Conservation (phyloP, 1,140 invertebrate genomes). For the Drosophila nikananu region DNA sequence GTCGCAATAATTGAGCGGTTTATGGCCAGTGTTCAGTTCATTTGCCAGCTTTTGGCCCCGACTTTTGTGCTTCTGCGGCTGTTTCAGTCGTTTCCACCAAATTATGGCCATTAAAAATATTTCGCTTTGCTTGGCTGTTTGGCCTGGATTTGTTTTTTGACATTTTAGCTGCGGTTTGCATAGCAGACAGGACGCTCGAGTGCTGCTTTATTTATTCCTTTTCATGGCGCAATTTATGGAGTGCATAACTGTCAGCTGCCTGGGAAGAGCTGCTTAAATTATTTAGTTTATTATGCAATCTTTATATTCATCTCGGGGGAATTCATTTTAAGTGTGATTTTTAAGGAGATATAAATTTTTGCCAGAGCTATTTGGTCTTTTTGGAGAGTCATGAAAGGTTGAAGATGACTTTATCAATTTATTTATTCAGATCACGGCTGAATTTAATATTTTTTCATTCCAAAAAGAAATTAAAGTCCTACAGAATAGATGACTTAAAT, state of each 20-base stretch:
- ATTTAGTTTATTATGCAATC: conserved; percentile 10
- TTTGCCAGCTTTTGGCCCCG: conserved; percentile 45
- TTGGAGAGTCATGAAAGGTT: not conserved
- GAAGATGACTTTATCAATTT: not conserved
- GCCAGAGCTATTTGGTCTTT: not conserved
- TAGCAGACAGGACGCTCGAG: conserved; percentile 24
- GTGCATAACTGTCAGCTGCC: conserved; percentile 24
- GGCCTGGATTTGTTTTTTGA: conserved; percentile 40
- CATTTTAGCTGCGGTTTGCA: conserved; percentile 49
- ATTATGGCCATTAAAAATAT: conserved; percentile 73
- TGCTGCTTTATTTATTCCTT: conserved; percentile 25
- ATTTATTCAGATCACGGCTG: not conserved
- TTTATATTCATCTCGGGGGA: not conserved
- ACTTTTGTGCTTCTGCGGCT: conserved; percentile 43
- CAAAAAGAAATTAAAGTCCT: not conserved
- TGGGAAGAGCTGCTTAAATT: conserved; percentile 20
- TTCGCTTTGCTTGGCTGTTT: conserved; percentile 53
- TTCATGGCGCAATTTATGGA: conserved; percentile 23
- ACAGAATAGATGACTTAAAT: not conserved
- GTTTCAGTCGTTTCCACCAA: conserved; percentile 43
- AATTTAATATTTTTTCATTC: not conserved
- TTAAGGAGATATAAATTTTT: not conserved
- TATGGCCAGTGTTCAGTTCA: conserved; percentile 60
- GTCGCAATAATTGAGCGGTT: conserved; percentile 78
- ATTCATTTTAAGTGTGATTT: not conserved